A percentile compares a stretch with the other conserved stretches of the same genome.
Evolutionary conservation across 2,113 vertebrate species (phyloP).

Genomic region (Ammodramus savannarum): DNA sequence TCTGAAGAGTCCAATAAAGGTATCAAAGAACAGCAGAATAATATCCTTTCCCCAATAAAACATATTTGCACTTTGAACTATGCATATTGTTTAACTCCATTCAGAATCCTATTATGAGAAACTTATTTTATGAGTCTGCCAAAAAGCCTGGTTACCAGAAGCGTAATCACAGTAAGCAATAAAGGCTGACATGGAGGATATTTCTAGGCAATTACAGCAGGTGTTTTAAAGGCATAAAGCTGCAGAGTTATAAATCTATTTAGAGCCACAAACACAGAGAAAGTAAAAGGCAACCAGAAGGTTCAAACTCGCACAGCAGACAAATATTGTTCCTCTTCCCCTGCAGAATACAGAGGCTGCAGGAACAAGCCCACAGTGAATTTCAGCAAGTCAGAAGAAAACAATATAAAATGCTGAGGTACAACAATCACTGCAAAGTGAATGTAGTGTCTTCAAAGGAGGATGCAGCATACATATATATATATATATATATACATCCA

Average conservation of each 20-base stretch:
- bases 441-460: not conserved
- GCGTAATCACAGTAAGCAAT: constrained; percentile 5
- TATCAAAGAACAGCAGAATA: not conserved
- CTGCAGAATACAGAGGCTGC: not conserved
- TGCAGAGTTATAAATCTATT: constrained; percentile 28
- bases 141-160: constrained; percentile 51
- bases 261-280: not conserved
- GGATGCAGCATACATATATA: not conserved
- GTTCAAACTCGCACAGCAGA: not conserved
- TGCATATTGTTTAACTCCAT: not conserved
- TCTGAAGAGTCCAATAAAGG: not conserved
- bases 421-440: not conserved
- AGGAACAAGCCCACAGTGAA: not conserved
- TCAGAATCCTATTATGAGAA: constrained; percentile 20
- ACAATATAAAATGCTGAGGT: not conserved
- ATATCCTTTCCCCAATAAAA: not conserved
- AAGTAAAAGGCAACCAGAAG: not conserved
- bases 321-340: not conserved
- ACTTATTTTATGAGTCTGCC: constrained; percentile 35
- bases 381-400: not conserved
- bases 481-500: too few species aligned
- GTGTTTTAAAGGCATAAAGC: constrained; percentile 46
- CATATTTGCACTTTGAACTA: constrained; percentile 9
- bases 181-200: constrained; percentile 40
- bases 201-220: constrained; percentile 47